Base-by-base conservation (phyloP, 2,797 vertebrate species). In the Ctenopoma multispine region DNA sequence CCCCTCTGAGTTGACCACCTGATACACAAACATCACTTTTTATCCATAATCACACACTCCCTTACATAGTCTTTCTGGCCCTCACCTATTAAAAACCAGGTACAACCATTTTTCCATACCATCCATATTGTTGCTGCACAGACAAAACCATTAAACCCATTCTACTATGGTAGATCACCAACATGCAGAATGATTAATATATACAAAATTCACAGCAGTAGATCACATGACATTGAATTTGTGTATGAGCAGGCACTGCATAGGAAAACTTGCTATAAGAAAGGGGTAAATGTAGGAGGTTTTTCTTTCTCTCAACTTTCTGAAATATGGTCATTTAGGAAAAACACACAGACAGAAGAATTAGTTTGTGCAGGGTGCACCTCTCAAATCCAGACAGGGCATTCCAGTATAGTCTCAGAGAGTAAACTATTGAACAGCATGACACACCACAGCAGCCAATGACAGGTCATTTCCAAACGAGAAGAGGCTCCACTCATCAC, bases 1-100 rank as follows among this genome's bases (percentile, higher is more conserved):
- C 79, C 98, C 98, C 94, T 99, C 98, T 71, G 96, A 94, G 95
- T 97, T 99, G 90, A 97, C 95, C 92, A 98, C 98, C 98, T 99
- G 95, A 89, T 87, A 90, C 88, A 96, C 91, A 96, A 87, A 94
- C 71, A 82, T 83, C 61, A 79, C 72, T 86, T 84, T 92, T 93
- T 84, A 93, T 92, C 87, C 70, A 68, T 41, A 77, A 69, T 87
- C 82, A 63, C 50, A 59, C 48, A 63, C 29, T 34, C 21, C 50
- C 41, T 48, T 31, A 56, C 31, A 51, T 23, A 71, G 15, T 47
- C 51, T 43, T 6, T 34, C 44, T 55, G 27, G 44, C 44, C 44
- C 24, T 73, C 14, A 13, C 48, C 62, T 57, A 53, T 44, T 9
- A 60, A 57, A 54, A 72, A 64, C 27, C 27, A 71, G 27, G 50